Percentiles rank a stretch among this genome's conserved stretches.
These are phyloP conservation scores for Ametastegia equiseti DNA, from an alignment of 2,888 invertebrate species.

Conservation along the genomic window DNA sequence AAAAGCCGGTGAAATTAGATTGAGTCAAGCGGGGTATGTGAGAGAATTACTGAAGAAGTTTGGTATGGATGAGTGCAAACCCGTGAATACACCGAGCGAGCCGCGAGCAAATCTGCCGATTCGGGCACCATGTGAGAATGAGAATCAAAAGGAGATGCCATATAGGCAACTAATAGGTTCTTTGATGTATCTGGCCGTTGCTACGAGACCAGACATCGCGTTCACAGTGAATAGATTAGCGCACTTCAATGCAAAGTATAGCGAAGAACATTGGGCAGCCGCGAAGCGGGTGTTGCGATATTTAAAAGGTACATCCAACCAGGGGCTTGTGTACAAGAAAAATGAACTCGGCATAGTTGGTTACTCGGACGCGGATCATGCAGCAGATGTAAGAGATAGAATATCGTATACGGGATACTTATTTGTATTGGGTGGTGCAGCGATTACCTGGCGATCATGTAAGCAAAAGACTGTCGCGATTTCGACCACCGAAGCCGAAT, in stretches of 20 bases:
- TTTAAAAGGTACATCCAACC: slow-evolving; percentile 9
- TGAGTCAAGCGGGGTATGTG: not conserved
- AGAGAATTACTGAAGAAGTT: not conserved
- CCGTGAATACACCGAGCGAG: not conserved
- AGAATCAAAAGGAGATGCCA: not conserved
- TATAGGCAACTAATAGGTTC: too few species aligned
- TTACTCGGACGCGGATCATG: slow-evolving; percentile 37
- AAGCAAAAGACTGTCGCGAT: not conserved
- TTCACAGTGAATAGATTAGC: too few species aligned
- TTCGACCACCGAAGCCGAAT: not conserved
- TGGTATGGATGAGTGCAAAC: not conserved
- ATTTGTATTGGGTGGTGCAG: not conserved
- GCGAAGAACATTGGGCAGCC: slow-evolving; percentile 33
- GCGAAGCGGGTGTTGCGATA: slow-evolving; percentile 42
- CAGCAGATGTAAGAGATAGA: slow-evolving; percentile 26
- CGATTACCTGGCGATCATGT: not conserved
- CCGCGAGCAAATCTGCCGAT: not conserved
- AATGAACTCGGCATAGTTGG: slow-evolving; percentile 11
- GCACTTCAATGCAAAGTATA: too few species aligned
- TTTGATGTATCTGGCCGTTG: too few species aligned
- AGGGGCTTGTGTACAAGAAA: slow-evolving; percentile 12
- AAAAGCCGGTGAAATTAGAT: too few species aligned
- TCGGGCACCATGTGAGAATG: not conserved
- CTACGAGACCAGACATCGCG: too few species aligned
- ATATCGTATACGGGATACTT: not conserved